Base-by-base conservation (phyloP, 2,113 vertebrate species). In the Coregonus clupeaformis region DNA sequence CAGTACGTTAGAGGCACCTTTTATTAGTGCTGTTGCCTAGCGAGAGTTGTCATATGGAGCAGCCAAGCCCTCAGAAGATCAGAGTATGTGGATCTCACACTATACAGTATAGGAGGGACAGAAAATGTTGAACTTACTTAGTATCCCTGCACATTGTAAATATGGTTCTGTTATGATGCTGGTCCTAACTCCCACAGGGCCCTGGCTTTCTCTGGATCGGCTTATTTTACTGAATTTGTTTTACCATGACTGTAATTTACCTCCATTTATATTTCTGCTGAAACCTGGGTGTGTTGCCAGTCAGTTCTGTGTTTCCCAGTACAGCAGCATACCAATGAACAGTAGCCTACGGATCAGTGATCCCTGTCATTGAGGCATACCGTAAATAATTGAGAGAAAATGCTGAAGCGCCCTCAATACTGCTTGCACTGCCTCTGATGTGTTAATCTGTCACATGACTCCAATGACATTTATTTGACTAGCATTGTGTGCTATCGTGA, bases 331-430 rank as follows among this genome's bases (percentile, higher is more conserved):
- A 36, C 55, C 69, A 68, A 24, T 36, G 18, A 71, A 73, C 14
- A 68, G 30, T 32, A 5, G n/a, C n/a, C 67, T 68, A 7, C 36
- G 22, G 67, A 3, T 45, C 27, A 36, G 67, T 24, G 29, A 59
- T 52, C 75, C 3, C 72, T 70, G 57, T 62, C 70, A 70, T 25
- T 63, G 49, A 52, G n/a, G 22, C 24, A 1, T 20, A 3, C 49
- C 63, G 69, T 78, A 67, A 82, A 80, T 82, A 73, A 85, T 76
- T 75, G 59, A 82, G 42, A 25, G 24, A 78, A 24, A 7, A 71
- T 73, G 49, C 63, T 45, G 74, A 59, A 74, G 59, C 25, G 20
- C 71, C 57, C 76, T 55, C 36, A 52, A 63, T 68, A 32, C 70
- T 32, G 49, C 36, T 52, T 67, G 9, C 25, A 13, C 66, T 32